Evolutionary conservation across 2,888 invertebrate genomes (phyloP).

Genomic region (Boloria euphrosyne): DNA sequence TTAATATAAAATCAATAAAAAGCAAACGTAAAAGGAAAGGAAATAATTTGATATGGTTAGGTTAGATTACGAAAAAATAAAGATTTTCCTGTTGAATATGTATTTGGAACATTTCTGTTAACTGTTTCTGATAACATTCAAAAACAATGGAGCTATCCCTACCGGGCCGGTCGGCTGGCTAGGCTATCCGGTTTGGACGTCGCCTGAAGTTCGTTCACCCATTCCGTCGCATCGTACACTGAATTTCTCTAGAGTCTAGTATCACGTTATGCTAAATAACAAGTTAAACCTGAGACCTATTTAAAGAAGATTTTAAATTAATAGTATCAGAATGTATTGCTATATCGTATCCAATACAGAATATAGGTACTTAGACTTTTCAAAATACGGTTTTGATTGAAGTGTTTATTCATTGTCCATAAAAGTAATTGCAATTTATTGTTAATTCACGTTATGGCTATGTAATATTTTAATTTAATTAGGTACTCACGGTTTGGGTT

Average conservation of each 20-base stretch:
- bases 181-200: constrained; percentile 75
- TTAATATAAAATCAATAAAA: too few species aligned
- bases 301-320: not conserved
- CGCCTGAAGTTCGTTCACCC: constrained; percentile 74
- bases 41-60: too few species aligned
- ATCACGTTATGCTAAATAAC: constrained; percentile 55
- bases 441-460: too few species aligned
- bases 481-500: too few species aligned
- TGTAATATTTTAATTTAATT: too few species aligned
- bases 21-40: not conserved
- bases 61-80: constrained; percentile 11
- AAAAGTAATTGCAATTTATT: too few species aligned
- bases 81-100: constrained; percentile 23
- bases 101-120: constrained; percentile 53
- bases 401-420: too few species aligned
- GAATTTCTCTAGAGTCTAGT: constrained; percentile 49
- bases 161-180: constrained; percentile 44
- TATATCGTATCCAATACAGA: too few species aligned
- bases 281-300: constrained; percentile 12
- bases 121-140: constrained; percentile 40
- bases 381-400: too few species aligned
- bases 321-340: not conserved
- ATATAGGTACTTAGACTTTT: too few species aligned
- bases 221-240: constrained; percentile 47
- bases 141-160: constrained; percentile 49